phyloP scores from a whole-genome alignment of 2,888 invertebrate genomes.

The Ypsolopha sequella region DNA sequence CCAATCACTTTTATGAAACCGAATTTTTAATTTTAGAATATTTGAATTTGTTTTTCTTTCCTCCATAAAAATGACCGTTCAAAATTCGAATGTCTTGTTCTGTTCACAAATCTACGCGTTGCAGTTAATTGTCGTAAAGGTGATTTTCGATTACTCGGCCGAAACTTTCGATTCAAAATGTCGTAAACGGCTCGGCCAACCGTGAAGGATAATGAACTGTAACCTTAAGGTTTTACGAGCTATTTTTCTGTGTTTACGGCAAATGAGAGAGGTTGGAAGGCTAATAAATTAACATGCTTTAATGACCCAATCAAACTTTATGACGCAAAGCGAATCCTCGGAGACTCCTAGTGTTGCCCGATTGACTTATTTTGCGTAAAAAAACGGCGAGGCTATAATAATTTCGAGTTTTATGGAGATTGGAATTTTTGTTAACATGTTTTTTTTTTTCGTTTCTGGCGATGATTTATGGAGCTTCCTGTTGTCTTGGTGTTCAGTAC shows the following conservation, averaged over 20 bases:
- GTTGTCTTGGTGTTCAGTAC: constrained; percentile 44
- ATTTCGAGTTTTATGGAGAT: constrained; percentile 67
- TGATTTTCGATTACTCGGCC: constrained; percentile 55
- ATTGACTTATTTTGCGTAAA: constrained; percentile 61
- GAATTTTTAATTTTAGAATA: too few species aligned
- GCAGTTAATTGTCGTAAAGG: constrained; percentile 45
- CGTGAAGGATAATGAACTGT: constrained; percentile 24
- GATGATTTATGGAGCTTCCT: constrained; percentile 56
- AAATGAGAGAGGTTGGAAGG: constrained; percentile 54
- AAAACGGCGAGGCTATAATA: constrained; percentile 42
- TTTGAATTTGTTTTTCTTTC: constrained; percentile 3
- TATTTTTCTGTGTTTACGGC: constrained; percentile 45
- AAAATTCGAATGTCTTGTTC: background rate
- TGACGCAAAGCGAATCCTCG: constrained; percentile 64
- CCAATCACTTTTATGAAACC: too few species aligned
- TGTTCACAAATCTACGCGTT: constrained; percentile 21
- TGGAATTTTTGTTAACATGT: constrained; percentile 61
- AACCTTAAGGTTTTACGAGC: constrained; percentile 31
- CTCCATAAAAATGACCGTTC: background rate
- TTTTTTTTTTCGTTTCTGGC: constrained; percentile 28
- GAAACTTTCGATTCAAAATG: constrained; percentile 27
- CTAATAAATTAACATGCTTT: constrained; percentile 68
- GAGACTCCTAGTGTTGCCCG: constrained; percentile 65
- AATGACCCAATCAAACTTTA: constrained; percentile 71
- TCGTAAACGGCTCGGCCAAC: constrained; percentile 26